These are phyloP conservation scores for Lagodon rhomboides DNA, from an alignment of 2,797 vertebrate genomes.

Conservation along the genomic window DNA sequence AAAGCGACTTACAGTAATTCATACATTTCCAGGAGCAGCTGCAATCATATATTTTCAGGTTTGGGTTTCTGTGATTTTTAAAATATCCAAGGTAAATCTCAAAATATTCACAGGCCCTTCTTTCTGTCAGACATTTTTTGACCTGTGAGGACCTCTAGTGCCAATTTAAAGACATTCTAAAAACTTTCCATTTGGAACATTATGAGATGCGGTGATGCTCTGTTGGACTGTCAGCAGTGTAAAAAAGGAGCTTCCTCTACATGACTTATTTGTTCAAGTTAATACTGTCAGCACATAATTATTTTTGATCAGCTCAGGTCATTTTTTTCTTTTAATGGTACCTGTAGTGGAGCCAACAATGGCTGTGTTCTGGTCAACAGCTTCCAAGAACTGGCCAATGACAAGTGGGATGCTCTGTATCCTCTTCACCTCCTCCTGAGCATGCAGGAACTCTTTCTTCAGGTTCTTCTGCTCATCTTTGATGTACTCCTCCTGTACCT, in stretches of 20 bases:
- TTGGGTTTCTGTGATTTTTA: neutral
- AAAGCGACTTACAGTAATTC: too few species aligned
- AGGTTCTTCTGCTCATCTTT: slow-evolving; percentile 97
- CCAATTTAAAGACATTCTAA: neutral
- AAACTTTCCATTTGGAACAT: neutral
- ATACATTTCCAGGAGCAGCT: neutral
- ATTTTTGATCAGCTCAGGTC: fast-evolving
- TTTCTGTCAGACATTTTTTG: neutral
- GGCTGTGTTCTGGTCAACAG: slow-evolving; percentile 96
- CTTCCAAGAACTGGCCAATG: slow-evolving; percentile 96
- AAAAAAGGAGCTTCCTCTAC: neutral
- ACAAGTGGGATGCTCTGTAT: slow-evolving; percentile 97
- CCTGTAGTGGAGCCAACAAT: slow-evolving; percentile 97
- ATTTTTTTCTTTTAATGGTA: slow-evolving; percentile 45
- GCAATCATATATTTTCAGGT: neutral
- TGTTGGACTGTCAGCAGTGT: neutral
- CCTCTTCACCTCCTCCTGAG: slow-evolving; percentile 96
- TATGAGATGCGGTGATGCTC: neutral
- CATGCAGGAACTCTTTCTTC: slow-evolving; percentile 96
- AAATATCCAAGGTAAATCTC: neutral
- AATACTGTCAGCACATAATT: neutral
- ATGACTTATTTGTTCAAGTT: neutral
- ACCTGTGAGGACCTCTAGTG: neutral
- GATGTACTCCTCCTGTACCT: slow-evolving; percentile 97
- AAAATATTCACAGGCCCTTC: neutral